Percentiles rank a stretch among this genome's conserved stretches.
Conservation (phyloP, 2,113 vertebrate genomes). For the Silurus glanis region DNA sequence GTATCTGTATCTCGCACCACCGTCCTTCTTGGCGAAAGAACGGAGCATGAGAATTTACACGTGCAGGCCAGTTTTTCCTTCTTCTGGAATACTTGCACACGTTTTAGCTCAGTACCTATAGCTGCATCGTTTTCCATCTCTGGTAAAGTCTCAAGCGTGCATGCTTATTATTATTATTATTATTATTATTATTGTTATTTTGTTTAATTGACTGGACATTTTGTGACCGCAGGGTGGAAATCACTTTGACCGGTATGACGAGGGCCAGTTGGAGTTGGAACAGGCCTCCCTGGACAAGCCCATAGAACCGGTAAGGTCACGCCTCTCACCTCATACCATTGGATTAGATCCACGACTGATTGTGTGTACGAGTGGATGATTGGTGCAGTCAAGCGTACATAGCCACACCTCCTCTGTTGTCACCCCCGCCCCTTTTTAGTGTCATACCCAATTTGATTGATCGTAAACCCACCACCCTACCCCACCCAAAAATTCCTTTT, state of each 20-base stretch:
- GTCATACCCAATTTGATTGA: background rate
- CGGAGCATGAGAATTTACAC: background rate
- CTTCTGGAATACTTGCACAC: background rate
- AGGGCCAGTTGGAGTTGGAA: constrained; percentile 98
- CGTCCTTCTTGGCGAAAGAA: background rate
- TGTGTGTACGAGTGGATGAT: constrained; percentile 79
- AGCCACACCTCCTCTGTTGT: constrained; percentile 56
- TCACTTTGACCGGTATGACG: constrained; percentile 99
- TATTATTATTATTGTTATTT: background rate
- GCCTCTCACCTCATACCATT: constrained; percentile 62
- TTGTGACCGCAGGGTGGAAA: constrained; percentile 88
- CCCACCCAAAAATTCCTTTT: background rate
- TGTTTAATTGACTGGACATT: constrained; percentile 1
- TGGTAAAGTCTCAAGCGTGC: too few relatives aligned
- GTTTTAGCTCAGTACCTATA: background rate
- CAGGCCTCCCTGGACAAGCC: constrained; percentile 98
- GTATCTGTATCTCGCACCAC: background rate
- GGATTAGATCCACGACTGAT: constrained; percentile 59
- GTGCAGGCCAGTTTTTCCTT: too few relatives aligned
- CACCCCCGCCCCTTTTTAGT: constrained; percentile 55
- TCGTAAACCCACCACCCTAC: background rate
- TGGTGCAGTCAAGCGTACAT: constrained; percentile 72
- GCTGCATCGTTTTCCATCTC: too few relatives aligned
- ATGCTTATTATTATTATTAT: too few relatives aligned
- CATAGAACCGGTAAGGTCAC: constrained; percentile 97